Base-by-base conservation (phyloP, 2,888 invertebrate species). In the Melolontha melolontha region DNA sequence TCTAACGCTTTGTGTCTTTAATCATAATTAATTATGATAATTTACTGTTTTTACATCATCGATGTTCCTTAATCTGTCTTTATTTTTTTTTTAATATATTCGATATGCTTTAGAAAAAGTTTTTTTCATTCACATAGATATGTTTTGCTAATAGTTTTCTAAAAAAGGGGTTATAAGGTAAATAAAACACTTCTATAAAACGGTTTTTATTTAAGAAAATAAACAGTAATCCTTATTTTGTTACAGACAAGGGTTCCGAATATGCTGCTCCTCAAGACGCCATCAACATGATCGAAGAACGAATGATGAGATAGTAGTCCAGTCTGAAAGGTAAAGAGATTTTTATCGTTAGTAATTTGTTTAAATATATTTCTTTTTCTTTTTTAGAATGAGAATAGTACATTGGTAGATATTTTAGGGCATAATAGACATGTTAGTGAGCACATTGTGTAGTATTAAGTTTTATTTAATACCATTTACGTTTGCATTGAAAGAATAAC, bases 231-330 rank as follows among this genome's bases (percentile, higher is more conserved):
- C 16, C 27, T 51, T 17, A n/a, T 17, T 41, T 64, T 11, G 52
- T 71, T 67, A 34, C 66, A 71, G 69, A 70, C 63, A 39, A 68
- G 16, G 14, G 67, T 49, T 72, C 88, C 72, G 85, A 86, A 74
- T 91, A 91, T 81, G 88, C 89, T 75, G 88, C 90, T 77, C 90
- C 89, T 41, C 87, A 85, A 72, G 91, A 91, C 79, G 89, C 88
- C 77, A 87, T 91, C 75, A 87, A 88, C 76, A 90, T 91, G 85
- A 84, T 89, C 72, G 87, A 87, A 77, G 82, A 81, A 77, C 83
- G 82, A 34, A 67, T 63, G 39, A 49, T 12, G 41, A 51, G 51
- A 29, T 51, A 64, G 64, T 51, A 64, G 64, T 51, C 12, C 42
- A 7, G 6, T 22, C 57, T 42, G 42, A 2, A 55, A 55, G 39